Conservation (phyloP, 2,888 invertebrate genomes). For the Petrophora chlorosata region DNA sequence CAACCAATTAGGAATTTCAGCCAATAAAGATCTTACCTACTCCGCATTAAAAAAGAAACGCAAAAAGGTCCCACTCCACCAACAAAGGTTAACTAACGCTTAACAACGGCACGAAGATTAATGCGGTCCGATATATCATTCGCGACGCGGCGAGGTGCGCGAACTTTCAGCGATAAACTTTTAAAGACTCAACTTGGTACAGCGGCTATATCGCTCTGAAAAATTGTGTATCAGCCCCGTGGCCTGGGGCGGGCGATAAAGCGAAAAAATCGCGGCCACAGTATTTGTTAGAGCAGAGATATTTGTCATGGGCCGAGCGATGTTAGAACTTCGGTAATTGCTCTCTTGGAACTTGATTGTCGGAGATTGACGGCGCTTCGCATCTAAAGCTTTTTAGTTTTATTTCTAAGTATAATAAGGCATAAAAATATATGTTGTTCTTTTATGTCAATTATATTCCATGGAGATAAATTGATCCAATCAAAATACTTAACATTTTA, state of each 20-base stretch:
- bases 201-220: conserved; percentile 73
- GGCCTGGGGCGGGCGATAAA: conserved; percentile 77
- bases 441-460: neutral
- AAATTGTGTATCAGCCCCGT: conserved; percentile 76
- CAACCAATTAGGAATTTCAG: conserved; percentile 1
- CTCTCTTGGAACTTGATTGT: conserved; percentile 62
- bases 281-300: conserved; percentile 78
- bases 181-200: conserved; percentile 78
- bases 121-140: conserved; percentile 76
- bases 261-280: conserved; percentile 67
- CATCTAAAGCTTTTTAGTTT: conserved; percentile 19
- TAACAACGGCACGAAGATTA: conserved; percentile 67
- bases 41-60: conserved; percentile 7
- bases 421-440: neutral
- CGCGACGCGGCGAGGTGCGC: conserved; percentile 67
- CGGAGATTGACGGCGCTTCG: conserved; percentile 29
- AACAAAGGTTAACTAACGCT: conserved; percentile 66
- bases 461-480: neutral
- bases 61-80: conserved; percentile 47
- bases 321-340: conserved; percentile 73
- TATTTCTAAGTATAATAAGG: conserved; percentile 8
- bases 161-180: conserved; percentile 79
- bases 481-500: neutral
- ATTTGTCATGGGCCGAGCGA: conserved; percentile 67
- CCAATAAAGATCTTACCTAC: neutral